Evolutionary conservation across 2,797 vertebrate species (phyloP), one percentile per base, ranked within the genome.

Genomic region (Danio albolineatus): DNA sequence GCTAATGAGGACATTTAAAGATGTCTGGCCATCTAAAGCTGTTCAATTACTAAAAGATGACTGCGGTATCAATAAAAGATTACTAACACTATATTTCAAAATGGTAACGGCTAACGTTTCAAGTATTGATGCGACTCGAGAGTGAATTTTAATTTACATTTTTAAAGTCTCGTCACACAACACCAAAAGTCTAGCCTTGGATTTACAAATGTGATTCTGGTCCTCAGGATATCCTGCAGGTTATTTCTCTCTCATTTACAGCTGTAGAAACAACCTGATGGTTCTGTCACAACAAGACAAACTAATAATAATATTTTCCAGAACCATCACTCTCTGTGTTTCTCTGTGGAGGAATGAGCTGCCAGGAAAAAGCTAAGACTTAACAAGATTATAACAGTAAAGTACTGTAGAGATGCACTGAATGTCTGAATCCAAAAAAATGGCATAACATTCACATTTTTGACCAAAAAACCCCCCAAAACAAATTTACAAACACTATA

Each of bases 21-120:
- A 16, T 14, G 17, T 39, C 65, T 49, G n/a, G 56, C 6, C 54
- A 69, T 60, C 54, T 43, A 14, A 69, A 67, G 51, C 41, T 39
- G 21, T 78, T 78, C 57, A 69, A 69, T 69, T 48, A 69, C 41
- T 14, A 41, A 49, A 57, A 49, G 28, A 59, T 39, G 54, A 60
- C n/a, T 7, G 16, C 0, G 7, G n/a, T 60, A 69, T 78, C 64
- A 78, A 57, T 69, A 78, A 78, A 65, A 71, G 51, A 75, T 71
- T 41, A 72, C 67, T 66, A 82, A 78, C 36, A 57, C 54, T 66
- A 71, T 46, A 73, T 65, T 76, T 76, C 65, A 65, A 56, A 82
- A 62, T 64, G 59, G 17, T 76, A 76, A 38, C 39, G 59, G 39
- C 66, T 76, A 71, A 65, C 19, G n/a, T 69, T 67, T 69, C 64